A percentile compares a stretch with the other conserved stretches of the same genome.
These are phyloP conservation scores for Plutella xylostella DNA, from an alignment of 2,888 invertebrate species.

Conservation along the genomic window DNA sequence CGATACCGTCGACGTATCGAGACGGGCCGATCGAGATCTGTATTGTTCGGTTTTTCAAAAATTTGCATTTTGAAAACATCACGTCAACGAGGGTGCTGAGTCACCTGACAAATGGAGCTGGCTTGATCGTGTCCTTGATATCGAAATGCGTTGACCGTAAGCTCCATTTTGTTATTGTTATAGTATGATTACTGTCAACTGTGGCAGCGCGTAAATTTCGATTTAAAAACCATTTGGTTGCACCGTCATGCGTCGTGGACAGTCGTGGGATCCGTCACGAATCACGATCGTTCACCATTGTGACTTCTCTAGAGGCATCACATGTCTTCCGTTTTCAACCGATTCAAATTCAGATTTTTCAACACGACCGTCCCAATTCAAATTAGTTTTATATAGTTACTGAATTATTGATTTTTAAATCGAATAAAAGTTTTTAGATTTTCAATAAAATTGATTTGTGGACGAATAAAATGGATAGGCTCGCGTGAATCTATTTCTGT, in stretches of 20 bases:
- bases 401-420: no score
- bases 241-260: conserved; percentile 8
- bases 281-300: no score
- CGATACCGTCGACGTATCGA: conserved; percentile 61
- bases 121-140: conserved; percentile 59
- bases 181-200: conserved; percentile 64
- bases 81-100: conserved; percentile 65
- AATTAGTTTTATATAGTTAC: no score
- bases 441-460: no score
- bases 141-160: conserved; percentile 64
- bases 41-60: conserved; percentile 64
- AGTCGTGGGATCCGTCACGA: no score
- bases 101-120: conserved; percentile 65
- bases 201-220: conserved; percentile 32
- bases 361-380: no score
- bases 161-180: conserved; percentile 58
- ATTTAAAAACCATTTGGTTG: conserved; percentile 23
- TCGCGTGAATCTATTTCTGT: conserved; percentile 45
- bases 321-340: no score
- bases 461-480: conserved; percentile 15
- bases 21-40: conserved; percentile 57
- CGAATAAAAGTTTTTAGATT: no score
- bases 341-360: no score
- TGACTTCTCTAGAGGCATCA: no score
- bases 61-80: conserved; percentile 69